phyloP scores from a whole-genome alignment of 2,113 vertebrate species.

The Elachura formosa region DNA sequence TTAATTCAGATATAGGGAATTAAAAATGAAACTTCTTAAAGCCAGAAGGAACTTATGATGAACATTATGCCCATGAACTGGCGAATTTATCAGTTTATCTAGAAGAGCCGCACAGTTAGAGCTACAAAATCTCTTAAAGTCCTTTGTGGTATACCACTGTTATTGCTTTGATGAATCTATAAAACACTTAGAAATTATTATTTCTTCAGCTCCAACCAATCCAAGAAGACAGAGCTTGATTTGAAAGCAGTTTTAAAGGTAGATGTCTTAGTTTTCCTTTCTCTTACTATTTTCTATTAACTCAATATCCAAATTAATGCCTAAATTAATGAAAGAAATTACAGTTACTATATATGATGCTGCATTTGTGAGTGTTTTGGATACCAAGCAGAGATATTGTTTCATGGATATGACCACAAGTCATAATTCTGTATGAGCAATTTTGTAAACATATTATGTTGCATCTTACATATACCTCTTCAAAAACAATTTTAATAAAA shows the following conservation, averaged over 20 bases:
- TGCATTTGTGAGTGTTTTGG: neutral
- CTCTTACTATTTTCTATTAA: neutral
- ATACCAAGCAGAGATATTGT: neutral
- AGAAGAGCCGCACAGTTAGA: neutral
- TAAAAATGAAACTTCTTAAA: slow-evolving; percentile 64
- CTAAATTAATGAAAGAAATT: neutral
- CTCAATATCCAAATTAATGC: neutral
- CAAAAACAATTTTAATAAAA: neutral
- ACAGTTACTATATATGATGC: neutral
- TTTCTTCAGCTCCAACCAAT: neutral
- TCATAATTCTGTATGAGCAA: neutral
- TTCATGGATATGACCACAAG: neutral
- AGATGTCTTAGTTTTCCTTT: neutral
- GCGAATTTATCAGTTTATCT: neutral
- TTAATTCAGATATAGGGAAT: slow-evolving; percentile 63
- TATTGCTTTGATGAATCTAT: neutral
- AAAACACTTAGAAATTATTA: neutral
- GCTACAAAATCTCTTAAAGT: neutral
- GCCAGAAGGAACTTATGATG: slow-evolving; percentile 33
- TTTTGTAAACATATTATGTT: neutral
- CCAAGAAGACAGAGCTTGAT: neutral
- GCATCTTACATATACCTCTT: neutral
- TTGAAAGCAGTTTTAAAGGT: neutral
- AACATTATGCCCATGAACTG: slow-evolving; percentile 4
- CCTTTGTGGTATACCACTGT: neutral